Evolutionary conservation across 2,797 vertebrate species (phyloP).

Genomic region (Bufotes viridis): DNA sequence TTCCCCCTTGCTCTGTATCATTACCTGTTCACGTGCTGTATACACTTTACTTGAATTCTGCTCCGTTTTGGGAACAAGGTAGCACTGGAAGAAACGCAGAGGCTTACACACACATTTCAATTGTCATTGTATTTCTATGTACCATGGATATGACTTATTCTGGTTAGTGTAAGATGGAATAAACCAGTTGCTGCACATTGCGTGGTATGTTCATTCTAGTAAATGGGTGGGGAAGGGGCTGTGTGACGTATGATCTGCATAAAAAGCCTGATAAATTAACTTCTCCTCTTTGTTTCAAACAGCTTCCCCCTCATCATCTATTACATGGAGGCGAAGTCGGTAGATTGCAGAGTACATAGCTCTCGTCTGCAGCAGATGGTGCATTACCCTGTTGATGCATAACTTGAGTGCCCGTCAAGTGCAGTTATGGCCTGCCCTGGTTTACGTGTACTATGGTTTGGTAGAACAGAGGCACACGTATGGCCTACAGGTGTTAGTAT

Average conservation of each 20-base stretch:
- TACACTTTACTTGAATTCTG: background rate
- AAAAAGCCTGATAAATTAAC: conserved; percentile 2
- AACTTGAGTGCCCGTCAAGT: background rate
- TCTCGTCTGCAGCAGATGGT: background rate
- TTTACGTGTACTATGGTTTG: background rate
- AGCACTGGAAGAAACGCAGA: background rate
- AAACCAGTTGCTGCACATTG: conserved; percentile 31
- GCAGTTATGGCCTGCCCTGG: background rate
- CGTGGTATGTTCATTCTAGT: conserved; percentile 1
- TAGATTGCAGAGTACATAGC: background rate
- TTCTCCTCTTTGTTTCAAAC: conserved; percentile 33
- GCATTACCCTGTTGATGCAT: background rate
- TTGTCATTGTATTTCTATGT: background rate
- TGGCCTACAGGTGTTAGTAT: background rate
- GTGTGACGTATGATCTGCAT: background rate
- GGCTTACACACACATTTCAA: background rate
- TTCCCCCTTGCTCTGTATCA: too few species aligned
- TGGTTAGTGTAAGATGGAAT: conserved; percentile 16
- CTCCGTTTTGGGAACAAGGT: background rate
- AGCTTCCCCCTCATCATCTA: conserved; percentile 17
- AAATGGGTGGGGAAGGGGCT: background rate
- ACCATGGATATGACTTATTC: background rate
- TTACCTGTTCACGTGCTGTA: too few species aligned
- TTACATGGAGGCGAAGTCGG: background rate
- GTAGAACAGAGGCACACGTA: background rate